A percentile compares a stretch with the other conserved stretches of the same genome.
These are phyloP conservation scores for Leptinotarsa tumamoca DNA, from an alignment of 2,888 invertebrate species.

Conservation along the genomic window DNA sequence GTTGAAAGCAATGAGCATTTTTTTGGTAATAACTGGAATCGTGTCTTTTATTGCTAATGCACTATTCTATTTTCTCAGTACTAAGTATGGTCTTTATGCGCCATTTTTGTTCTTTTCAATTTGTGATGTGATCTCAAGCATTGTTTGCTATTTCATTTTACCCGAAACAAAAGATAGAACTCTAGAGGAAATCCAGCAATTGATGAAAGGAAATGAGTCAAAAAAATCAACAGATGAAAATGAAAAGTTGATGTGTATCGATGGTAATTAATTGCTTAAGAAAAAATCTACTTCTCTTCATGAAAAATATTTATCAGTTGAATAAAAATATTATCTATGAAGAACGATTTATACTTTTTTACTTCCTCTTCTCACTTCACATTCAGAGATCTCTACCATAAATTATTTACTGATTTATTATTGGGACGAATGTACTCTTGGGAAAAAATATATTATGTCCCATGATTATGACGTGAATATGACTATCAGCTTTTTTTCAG, in stretches of 20 bases:
- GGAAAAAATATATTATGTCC: too few relatives aligned
- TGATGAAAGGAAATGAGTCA: neutral
- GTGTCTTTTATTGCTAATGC: neutral
- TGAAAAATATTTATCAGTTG: too few relatives aligned
- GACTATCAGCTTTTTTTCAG: too few relatives aligned
- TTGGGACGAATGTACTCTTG: too few relatives aligned
- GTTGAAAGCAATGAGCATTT: neutral
- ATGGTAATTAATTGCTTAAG: too few relatives aligned
- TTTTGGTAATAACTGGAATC: neutral
- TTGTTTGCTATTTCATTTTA: neutral
- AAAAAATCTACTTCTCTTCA: too few relatives aligned
- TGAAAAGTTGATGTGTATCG: neutral
- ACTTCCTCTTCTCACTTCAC: too few relatives aligned
- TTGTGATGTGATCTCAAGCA: constrained; percentile 1
- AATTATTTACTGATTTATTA: too few relatives aligned
- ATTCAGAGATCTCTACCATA: too few relatives aligned
- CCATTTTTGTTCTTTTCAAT: constrained; percentile 12
- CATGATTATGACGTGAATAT: too few relatives aligned
- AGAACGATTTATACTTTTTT: too few relatives aligned
- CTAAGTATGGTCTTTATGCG: neutral
- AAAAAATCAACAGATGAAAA: neutral
- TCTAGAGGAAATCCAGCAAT: constrained; percentile 28
- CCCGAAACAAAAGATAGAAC: constrained; percentile 17
- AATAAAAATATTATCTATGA: too few relatives aligned
- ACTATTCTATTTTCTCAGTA: constrained; percentile 2